phyloP scores from a whole-genome alignment of 2,113 vertebrate genomes.

The Silurus glanis region DNA sequence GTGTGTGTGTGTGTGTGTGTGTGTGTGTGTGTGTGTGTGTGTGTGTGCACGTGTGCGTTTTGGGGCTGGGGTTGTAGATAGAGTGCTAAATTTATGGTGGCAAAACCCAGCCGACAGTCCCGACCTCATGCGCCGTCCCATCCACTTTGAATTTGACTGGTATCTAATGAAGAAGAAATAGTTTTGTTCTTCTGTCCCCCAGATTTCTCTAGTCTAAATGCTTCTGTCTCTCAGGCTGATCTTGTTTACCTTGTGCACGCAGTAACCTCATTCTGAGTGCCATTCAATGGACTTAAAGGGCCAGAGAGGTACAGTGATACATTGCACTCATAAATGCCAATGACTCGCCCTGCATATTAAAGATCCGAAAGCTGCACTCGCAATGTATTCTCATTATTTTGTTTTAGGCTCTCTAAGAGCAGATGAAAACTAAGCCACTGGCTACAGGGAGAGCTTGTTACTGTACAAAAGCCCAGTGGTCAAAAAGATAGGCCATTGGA shows the following conservation, averaged over 20 bases:
- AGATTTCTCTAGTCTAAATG: constrained; percentile 56
- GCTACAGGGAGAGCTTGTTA: background rate
- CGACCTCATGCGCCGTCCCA: background rate
- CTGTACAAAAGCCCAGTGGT: constrained; percentile 28
- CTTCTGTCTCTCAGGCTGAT: constrained; percentile 62
- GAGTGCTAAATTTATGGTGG: background rate
- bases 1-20: background rate
- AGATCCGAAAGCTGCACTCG: constrained; percentile 41
- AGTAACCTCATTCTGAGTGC: constrained; percentile 65
- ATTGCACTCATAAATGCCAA: constrained; percentile 58
- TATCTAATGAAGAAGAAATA: constrained; percentile 57
- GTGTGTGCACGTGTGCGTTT: background rate
- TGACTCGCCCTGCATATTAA: constrained; percentile 59
- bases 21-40: background rate
- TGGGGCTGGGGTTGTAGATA: background rate
- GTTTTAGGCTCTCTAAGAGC: background rate
- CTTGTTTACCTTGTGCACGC: constrained; percentile 59
- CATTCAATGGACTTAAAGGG: constrained; percentile 66
- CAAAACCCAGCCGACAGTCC: background rate
- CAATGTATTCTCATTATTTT: constrained; percentile 48
- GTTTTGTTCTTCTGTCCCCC: constrained; percentile 31
- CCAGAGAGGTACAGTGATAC: constrained; percentile 57
- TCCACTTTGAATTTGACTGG: constrained; percentile 55
- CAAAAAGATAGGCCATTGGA: constrained; percentile 31
- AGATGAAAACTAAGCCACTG: constrained; percentile 43